A percentile compares a stretch with the other conserved stretches of the same genome.
phyloP scores from a whole-genome alignment of 2,888 invertebrate genomes.

The Drosophila buzzatii region DNA sequence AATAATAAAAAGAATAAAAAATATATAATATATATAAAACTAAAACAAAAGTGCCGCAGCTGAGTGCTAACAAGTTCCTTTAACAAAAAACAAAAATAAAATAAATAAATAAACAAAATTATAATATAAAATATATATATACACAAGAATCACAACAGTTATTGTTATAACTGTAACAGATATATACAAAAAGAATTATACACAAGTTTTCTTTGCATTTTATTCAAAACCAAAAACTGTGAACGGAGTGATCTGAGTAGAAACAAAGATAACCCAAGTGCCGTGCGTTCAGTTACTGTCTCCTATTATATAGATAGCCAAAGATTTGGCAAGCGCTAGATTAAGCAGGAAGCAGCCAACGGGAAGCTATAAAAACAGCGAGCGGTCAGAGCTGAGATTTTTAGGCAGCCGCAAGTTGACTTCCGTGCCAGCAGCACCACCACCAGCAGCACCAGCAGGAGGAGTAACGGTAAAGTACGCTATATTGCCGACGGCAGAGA shows the following conservation, averaged over 20 bases:
- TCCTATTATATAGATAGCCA: slow-evolving; percentile 6
- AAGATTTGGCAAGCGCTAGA: slow-evolving; percentile 34
- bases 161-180: slow-evolving; percentile 70
- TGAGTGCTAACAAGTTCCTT: slow-evolving; percentile 76
- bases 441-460: background rate
- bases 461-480: slow-evolving; percentile 21
- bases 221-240: slow-evolving; percentile 25
- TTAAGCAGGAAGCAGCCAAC: slow-evolving; percentile 26
- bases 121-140: slow-evolving; percentile 29
- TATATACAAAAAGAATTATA: slow-evolving; percentile 69
- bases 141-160: slow-evolving; percentile 34
- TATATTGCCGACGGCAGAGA: slow-evolving; percentile 58
- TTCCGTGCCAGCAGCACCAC: slow-evolving; percentile 51
- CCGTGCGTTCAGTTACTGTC: slow-evolving; percentile 30
- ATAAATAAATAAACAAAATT: slow-evolving; percentile 11
- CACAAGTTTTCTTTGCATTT: slow-evolving; percentile 63
- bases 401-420: slow-evolving; percentile 55
- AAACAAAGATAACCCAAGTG: slow-evolving; percentile 37
- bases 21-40: slow-evolving; percentile 36
- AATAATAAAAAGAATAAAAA: background rate
- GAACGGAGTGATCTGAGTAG: slow-evolving; percentile 10
- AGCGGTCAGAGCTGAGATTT: slow-evolving; percentile 41
- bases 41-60: slow-evolving; percentile 71
- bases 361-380: slow-evolving; percentile 63
- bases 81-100: slow-evolving; percentile 39